Base-by-base conservation (phyloP, 2,888 invertebrate genomes). In the Cephonodes hylas region DNA sequence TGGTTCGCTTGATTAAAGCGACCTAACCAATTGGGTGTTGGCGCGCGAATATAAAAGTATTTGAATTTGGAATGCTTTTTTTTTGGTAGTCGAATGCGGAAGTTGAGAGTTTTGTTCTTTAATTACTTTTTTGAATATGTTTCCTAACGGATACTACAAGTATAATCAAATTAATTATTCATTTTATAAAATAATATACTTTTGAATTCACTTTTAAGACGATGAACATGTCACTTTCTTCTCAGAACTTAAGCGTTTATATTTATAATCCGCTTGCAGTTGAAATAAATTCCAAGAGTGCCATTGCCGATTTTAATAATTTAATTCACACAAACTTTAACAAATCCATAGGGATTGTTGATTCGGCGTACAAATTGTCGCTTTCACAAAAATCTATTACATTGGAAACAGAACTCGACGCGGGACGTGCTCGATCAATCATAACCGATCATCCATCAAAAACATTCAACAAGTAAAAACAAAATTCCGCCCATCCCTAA, bases 381-480 rank as follows among this genome's bases (percentile, higher is more conserved):
- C 71, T 76, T 80, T 83, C 76, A 77, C 68, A 68, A 75, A 83
- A 86, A 84, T 84, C 85, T 84, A 85, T 85, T 80, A 83, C 77
- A 79, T 79, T 79, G 77, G 79, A 77, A 53, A 84, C 74, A 77
- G 69, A 77, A 79, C 73, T 79, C 75, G 73, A 72, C 83, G 81
- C 79, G 81, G 77, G 79, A 76, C 66, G 73, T 77, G 80, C 69
- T 70, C 74, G 76, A 91, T 91, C 90, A 88, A 92, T 91, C 91
- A 91, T 90, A 81, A 76, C 56, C 75, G 76, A 84, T 85, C 88
- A 91, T 90, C 89, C 85, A 91, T 91, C 91, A 91, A 85, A 76
- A 75, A 82, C 83, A 87, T 89, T 90, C 91, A 92, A 92, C 91
- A 92, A 91, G 91, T 92, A 90, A 91, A 90, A 91, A 91, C 91